Evolutionary conservation across 2,888 invertebrate genomes (phyloP), one percentile per base, ranked within the genome.

Genomic region (Podabrus alpinus): DNA sequence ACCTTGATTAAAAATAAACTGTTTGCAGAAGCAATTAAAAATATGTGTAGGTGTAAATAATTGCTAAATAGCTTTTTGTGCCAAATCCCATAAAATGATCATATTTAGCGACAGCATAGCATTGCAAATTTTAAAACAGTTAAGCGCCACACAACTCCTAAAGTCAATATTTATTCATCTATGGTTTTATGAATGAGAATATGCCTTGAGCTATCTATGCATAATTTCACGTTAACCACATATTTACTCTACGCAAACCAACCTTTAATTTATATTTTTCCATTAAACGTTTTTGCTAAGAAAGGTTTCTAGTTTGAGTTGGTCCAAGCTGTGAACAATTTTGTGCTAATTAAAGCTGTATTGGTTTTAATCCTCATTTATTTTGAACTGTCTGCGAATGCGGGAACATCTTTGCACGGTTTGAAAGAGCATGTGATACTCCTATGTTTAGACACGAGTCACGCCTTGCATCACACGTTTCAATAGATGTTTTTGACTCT

Each of bases 341-440:
- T 45, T n/a, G 15, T 45, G 19, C 69, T 68, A 73, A 73, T 73
- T 73, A 73, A 73, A 73, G 66, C 45, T 17, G 59, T 62, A 59
- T 24, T 66, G 66, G 69, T 74, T 70, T 69, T 45, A 19, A n/a
- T 45, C 25, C 67, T 70, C 62, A 71, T 73, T 73, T 77, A 77
- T 77, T 77, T 77, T 73, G 77, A 77, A 68, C 67, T 59, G 77
- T 77, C 77, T 77, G 77, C 77, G 77, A 77, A 77, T 77, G 77
- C 77, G 77, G 74, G 29, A 19, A 76, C 73, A 76, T 76, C 73
- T 73, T 62, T 69, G 74, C 77, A 72, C 59, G 74, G 71, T 67
- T 75, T 73, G 72, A 74, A 72, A 77, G 75, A 73, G 73, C 77
- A 75, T 75, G 77, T 75, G 75, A 75, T 72, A 70, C 60, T 74